Evolutionary conservation across 2,113 vertebrate species (phyloP), one percentile per base, ranked within the genome.

Genomic region (Atlantisia rogersi): DNA sequence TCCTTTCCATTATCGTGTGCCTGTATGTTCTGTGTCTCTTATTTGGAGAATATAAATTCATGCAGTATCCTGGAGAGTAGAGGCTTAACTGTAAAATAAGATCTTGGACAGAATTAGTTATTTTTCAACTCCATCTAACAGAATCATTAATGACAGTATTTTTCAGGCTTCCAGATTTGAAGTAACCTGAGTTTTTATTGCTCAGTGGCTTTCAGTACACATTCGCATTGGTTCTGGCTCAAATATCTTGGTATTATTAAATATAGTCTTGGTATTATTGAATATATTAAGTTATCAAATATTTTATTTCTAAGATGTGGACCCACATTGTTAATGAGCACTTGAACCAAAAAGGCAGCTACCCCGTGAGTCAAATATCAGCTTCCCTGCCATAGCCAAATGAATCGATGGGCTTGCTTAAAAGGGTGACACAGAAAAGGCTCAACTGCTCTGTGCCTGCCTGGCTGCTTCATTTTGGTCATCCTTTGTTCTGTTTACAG

Each of bases 401-500:
- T 18, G 18, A n/a, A 63, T 29, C 6, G 16, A 37, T 44, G n/a
- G 44, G 28, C n/a, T 80, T 93, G 68, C 28, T 50, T 70, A 64
- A 83, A 55, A n/a, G 42, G 48, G 21, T 31, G 73, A 75, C 44
- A 69, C 4, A 42, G 77, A 58, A 58, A 24, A 71, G 69, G n/a
- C 19, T 78, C 14, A 42, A 5, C 20, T 63, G 56, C 42, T 40
- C 0, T 19, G 17, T 68, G 18, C 48, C 56, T 52, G 56, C n/a
- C 50, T 44, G 16, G 37, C 60, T 82, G 53, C 50, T 83, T 80
- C 53, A 18, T 58, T 82, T 69, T 67, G 29, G 28, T 68, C 88
- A 92, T 63, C 35, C 52, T 75, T 53, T 83, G n/a, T 78, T 95
- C 77, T 75, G 93, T 69, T 86, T 90, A 68, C 96, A 99, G 98